Percentiles rank a stretch among this genome's conserved stretches.
Conservation (phyloP, 2,113 vertebrate genomes). For the Hepsetus odoe region DNA sequence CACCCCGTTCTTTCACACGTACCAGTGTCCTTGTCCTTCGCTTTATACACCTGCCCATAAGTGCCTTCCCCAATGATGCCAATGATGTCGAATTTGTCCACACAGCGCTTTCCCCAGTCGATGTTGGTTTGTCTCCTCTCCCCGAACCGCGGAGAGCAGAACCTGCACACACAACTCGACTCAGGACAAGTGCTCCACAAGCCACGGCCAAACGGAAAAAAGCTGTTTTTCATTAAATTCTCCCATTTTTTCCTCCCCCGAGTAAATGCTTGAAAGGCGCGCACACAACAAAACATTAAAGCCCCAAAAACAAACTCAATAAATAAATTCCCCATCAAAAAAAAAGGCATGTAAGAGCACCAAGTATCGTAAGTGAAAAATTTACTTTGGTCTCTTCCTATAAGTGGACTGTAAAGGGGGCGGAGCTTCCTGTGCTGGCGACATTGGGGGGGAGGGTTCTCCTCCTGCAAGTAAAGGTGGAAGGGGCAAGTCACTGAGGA, state of each 20-base stretch:
- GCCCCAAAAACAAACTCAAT: too few relatives aligned
- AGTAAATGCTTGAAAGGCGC: too few relatives aligned
- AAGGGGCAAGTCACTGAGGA: conserved; percentile 92
- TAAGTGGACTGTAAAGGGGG: conserved; percentile 83
- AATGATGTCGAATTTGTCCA: conserved; percentile 98
- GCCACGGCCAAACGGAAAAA: neutral
- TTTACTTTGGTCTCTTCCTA: conserved; percentile 99
- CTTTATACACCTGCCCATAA: conserved; percentile 98
- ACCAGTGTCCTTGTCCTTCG: conserved; percentile 97
- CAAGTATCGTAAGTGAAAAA: conserved; percentile 8
- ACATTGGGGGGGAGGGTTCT: conserved; percentile 90
- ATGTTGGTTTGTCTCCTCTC: conserved; percentile 94
- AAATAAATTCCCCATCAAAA: neutral
- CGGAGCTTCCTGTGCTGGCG: conserved; percentile 83
- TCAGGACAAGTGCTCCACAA: neutral
- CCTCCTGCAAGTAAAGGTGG: conserved; percentile 88
- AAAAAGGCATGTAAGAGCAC: neutral
- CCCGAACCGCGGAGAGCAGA: conserved; percentile 97
- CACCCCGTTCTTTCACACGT: too few relatives aligned
- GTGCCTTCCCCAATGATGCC: conserved; percentile 98
- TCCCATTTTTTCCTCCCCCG: too few relatives aligned
- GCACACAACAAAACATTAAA: too few relatives aligned
- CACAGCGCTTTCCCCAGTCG: conserved; percentile 97
- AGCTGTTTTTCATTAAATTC: too few relatives aligned
- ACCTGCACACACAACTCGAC: conserved; percentile 72